Base-by-base conservation (phyloP, 1,140 invertebrate species). In the Patella vulgata region DNA sequence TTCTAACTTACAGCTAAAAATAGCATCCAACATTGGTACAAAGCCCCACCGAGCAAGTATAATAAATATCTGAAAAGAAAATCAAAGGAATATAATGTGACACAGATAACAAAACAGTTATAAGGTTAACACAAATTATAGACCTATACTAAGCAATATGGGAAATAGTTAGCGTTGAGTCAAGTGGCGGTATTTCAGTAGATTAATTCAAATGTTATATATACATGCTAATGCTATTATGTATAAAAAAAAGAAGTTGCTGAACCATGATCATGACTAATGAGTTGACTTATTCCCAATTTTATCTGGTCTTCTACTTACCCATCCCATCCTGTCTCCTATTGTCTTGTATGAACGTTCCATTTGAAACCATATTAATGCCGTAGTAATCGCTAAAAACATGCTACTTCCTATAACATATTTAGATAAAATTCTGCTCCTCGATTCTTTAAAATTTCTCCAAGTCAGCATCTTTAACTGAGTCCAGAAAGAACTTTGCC, bases 41-140 rank as follows among this genome's bases (percentile, higher is more conserved):
- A 94, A 85, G 90, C 93, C 93, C 92, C 92, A 94, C 77, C 93
- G 93, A 17, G 90, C 92, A 19, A 91, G 91, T 31, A 91, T 91
- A 83, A 93, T 93, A 77, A 93, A 93, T 89, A 93, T 92, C 79
- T 83, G 63, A 36, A 79, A 74, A 30, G 31, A 46, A 55, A 63
- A 36, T 54, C 30, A 43, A 12, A 44, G 53, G n/a, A n/a, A n/a
- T n/a, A n/a, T n/a, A 23, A 47, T 5, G 3, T 21, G 5, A n/a
- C 42, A 62, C 27, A 56, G 9, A 52, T 43, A 53, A 8, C n/a
- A n/a, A n/a, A n/a, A n/a, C n/a, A n/a, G n/a, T n/a, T n/a, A n/a
- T n/a, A n/a, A n/a, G n/a, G n/a, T n/a, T n/a, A n/a, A n/a, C n/a
- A n/a, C n/a, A n/a, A n/a, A n/a, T n/a, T n/a, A n/a, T n/a, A n/a